Evolutionary conservation across 1,140 invertebrate species (phyloP), one percentile per base, ranked within the genome.

Genomic region (Reticulitermes speratus): DNA sequence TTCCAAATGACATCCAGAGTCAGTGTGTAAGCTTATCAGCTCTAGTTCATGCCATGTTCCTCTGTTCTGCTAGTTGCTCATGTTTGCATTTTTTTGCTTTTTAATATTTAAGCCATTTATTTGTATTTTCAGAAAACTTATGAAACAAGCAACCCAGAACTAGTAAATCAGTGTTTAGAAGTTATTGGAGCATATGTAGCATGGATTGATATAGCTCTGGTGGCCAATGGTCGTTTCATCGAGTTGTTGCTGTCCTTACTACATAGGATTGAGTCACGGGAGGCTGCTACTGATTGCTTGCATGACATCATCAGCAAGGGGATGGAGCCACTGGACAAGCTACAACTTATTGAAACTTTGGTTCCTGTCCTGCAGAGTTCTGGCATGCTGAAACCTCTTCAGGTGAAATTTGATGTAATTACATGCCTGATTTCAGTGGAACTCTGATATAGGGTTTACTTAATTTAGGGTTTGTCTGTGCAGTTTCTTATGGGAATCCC

Each of bases 131-230:
- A 93, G 91, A 92, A 90, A 25, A 89, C 89, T 44, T 93, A 92
- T 89, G 90, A 91, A 85, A 88, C 87, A 30, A 88, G 87, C 25
- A 87, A 91, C 52, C 89, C 92, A 65, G 89, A 91, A 65, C 87
- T 93, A 55, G 90, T 90, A 6, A 91, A 91, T 85, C 89, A 91
- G 84, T 94, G 93, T 87, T 89, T 94, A 82, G 91, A 93, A 65
- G 92, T 93, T 7, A 92, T 94, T 87, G 93, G 93, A 7, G 90
- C 90, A n/a, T 94, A 92, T 88, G 91, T 94, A 30, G 91, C 92
- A 2, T 94, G 94, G 94, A 94, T 94, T 86, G 93, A 94, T 88
- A 94, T 94, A 86, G 90, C 90, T 45, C 90, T 94, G 45, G 92
- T 94, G 83, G 93, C 93, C 48, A 94, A 94, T 88, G 91, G 93